These are phyloP conservation scores for Orthochromis malagaraziensis DNA, from an alignment of 2,113 vertebrate species.

Conservation along the genomic window DNA sequence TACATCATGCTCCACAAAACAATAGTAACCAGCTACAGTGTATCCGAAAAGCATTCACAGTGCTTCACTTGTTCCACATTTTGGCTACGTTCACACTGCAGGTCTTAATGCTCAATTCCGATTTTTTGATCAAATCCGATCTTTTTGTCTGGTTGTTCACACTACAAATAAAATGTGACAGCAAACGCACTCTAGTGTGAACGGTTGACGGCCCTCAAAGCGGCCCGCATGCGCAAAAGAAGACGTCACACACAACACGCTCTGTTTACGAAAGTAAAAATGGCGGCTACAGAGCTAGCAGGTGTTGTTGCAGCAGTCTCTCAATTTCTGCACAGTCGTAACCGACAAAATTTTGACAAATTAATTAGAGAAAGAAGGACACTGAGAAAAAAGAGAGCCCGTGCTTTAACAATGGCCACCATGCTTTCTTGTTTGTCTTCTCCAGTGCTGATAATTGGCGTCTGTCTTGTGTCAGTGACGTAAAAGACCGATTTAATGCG, in stretches of 20 bases:
- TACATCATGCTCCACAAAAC: background rate
- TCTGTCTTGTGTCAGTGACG: background rate
- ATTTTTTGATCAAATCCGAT: background rate
- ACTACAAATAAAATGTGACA: background rate
- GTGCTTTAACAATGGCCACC: background rate
- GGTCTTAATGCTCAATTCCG: background rate
- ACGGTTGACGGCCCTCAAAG: background rate
- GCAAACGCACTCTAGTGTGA: background rate
- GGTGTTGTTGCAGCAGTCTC: background rate
- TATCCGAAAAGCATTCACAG: background rate
- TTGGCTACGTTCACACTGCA: background rate
- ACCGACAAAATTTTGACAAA: accelerated
- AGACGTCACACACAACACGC: accelerated
- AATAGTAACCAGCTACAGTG: background rate
- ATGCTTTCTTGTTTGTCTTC: background rate
- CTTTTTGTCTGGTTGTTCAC: background rate
- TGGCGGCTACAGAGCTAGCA: background rate
- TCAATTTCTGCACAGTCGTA: accelerated
- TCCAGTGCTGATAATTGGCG: accelerated
- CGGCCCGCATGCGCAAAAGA: accelerated
- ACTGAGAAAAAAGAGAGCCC: background rate
- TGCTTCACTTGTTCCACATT: background rate
- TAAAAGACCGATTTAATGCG: accelerated
- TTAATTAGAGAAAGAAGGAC: background rate
- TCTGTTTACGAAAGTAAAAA: background rate